Conservation (phyloP, 2,888 invertebrate genomes). For the Mythimna impura region DNA sequence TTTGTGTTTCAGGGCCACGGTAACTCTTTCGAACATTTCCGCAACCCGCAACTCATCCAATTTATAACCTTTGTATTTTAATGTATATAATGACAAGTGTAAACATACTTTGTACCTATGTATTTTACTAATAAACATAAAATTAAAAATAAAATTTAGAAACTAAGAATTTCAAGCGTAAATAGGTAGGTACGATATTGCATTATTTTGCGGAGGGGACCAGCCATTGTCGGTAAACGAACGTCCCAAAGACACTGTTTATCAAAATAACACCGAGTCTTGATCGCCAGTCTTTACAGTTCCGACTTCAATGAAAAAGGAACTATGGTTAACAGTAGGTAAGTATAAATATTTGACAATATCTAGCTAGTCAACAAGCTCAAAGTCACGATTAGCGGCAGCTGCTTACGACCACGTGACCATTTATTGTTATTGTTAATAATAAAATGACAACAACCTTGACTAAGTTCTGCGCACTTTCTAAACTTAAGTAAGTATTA, state of each 20-base stretch:
- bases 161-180: no score
- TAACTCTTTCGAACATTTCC: no score
- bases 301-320: not conserved
- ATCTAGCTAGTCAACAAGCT: slow-evolving; percentile 11
- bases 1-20: no score
- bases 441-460: slow-evolving; percentile 49
- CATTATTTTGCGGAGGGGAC: no score
- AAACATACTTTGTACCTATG: no score
- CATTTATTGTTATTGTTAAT: slow-evolving; percentile 31
- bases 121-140: no score
- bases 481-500: slow-evolving; percentile 34
- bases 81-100: no score
- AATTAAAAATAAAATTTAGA: no score
- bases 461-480: slow-evolving; percentile 46
- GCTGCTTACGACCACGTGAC: slow-evolving; percentile 43
- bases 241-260: not conserved
- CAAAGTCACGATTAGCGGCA: slow-evolving; percentile 40
- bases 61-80: no score
- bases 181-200: no score
- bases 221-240: no score
- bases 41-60: no score
- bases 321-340: not conserved
- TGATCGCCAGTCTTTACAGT: not conserved
- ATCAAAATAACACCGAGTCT: not conserved
- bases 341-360: slow-evolving; percentile 11